These are phyloP conservation scores for Ptychobarbus kaznakovi DNA, from an alignment of 2,797 vertebrate genomes.

Conservation along the genomic window DNA sequence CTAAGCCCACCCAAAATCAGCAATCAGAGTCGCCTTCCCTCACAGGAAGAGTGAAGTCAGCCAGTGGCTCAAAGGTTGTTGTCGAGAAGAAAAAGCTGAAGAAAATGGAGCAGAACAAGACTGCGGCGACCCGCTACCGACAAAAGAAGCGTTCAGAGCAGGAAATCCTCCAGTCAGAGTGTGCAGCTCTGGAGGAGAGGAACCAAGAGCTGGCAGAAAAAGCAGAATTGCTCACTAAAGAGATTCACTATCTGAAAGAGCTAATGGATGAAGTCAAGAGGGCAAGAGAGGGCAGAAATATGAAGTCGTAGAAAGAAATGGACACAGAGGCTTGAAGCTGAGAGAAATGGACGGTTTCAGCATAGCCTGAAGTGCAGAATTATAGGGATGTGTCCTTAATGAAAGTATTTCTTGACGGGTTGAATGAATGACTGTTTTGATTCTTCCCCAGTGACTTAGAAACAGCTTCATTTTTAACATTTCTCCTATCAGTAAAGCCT, in stretches of 20 bases:
- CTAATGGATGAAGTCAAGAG: slow-evolving; percentile 89
- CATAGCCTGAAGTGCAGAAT: slow-evolving; percentile 18
- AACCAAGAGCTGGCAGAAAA: slow-evolving; percentile 87
- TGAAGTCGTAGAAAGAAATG: slow-evolving; percentile 50
- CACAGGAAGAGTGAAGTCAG: slow-evolving; percentile 59
- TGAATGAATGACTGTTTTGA: not conserved
- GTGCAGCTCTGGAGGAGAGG: slow-evolving; percentile 82
- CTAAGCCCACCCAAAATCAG: slow-evolving; percentile 73
- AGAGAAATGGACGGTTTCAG: slow-evolving; percentile 35
- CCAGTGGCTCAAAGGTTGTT: slow-evolving; percentile 39
- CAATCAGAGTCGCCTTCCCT: slow-evolving; percentile 57
- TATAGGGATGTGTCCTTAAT: slow-evolving; percentile 3
- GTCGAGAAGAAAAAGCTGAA: slow-evolving; percentile 90
- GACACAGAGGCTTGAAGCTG: slow-evolving; percentile 38
- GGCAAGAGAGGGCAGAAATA: slow-evolving; percentile 75
- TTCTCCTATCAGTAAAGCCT: not conserved
- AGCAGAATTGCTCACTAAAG: slow-evolving; percentile 87
- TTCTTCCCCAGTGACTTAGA: not conserved
- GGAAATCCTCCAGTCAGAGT: slow-evolving; percentile 78
- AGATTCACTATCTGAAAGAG: slow-evolving; percentile 94
- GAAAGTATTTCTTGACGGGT: not conserved
- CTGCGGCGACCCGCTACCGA: slow-evolving; percentile 90
- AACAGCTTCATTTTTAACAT: not conserved
- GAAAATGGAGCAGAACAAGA: slow-evolving; percentile 98
- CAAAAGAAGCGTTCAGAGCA: slow-evolving; percentile 92